Conservation (phyloP, 2,888 invertebrate species). For the Andrena camellia region DNA sequence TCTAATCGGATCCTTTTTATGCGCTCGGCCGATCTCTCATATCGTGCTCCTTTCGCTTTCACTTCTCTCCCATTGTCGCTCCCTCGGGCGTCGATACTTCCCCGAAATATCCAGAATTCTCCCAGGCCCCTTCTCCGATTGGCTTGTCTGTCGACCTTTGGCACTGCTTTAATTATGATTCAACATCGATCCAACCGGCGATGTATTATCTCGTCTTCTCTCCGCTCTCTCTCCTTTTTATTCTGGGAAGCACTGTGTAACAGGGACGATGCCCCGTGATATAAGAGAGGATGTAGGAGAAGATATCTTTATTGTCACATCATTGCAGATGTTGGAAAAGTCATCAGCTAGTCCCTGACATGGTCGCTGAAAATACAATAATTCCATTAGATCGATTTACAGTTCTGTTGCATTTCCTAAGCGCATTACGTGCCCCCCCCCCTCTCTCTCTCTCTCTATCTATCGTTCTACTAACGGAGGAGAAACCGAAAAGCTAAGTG, state of each 20-base stretch:
- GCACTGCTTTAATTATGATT: conserved; percentile 68
- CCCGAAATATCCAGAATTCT: conserved; percentile 1
- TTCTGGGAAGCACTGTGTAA: conserved; percentile 82
- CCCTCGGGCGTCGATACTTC: conserved; percentile 33
- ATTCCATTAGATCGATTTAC: conserved; percentile 19
- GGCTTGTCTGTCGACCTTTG: conserved; percentile 77
- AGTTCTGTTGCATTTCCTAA: neutral
- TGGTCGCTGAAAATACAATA: conserved; percentile 79
- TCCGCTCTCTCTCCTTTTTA: conserved; percentile 57
- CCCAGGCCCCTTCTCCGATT: conserved; percentile 59
- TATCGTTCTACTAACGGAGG: neutral
- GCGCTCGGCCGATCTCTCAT: conserved; percentile 9
- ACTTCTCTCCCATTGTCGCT: conserved; percentile 3
- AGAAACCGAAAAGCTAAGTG: neutral
- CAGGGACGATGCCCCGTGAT: conserved; percentile 79
- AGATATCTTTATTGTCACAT: conserved; percentile 84
- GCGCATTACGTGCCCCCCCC: no score
- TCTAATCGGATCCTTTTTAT: conserved; percentile 10
- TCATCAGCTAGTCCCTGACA: conserved; percentile 81
- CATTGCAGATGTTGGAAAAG: conserved; percentile 78
- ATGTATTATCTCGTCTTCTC: conserved; percentile 41
- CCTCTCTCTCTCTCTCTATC: neutral
- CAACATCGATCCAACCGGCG: conserved; percentile 42
- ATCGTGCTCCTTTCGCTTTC: neutral
- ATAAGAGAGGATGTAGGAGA: conserved; percentile 75